Percentiles rank a stretch among this genome's conserved stretches.
Conservation (phyloP, 2,797 vertebrate genomes). For the Sebastes goodei region DNA sequence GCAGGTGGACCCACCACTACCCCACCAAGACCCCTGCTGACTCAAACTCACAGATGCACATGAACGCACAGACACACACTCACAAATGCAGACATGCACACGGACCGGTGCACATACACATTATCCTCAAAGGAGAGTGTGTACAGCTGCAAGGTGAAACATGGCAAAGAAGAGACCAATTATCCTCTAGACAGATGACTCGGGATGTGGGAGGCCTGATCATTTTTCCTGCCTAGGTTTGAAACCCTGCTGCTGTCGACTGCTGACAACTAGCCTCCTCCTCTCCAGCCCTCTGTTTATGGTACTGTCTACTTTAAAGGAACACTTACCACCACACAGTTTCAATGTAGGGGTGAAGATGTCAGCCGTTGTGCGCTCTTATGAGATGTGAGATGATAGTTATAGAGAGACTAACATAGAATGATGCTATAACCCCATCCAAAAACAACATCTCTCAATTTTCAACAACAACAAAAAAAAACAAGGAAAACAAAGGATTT, state of each 20-base stretch:
- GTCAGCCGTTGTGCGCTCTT: neutral
- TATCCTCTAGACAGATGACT: slow-evolving; percentile 79
- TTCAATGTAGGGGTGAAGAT: neutral
- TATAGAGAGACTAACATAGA: neutral
- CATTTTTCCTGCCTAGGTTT: slow-evolving; percentile 73
- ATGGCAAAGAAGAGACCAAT: slow-evolving; percentile 78
- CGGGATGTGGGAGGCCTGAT: slow-evolving; percentile 63
- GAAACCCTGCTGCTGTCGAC: slow-evolving; percentile 56
- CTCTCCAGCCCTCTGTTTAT: slow-evolving; percentile 41
- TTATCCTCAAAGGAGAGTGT: slow-evolving; percentile 64
- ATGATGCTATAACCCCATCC: neutral
- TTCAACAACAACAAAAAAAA: neutral
- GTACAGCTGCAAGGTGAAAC: slow-evolving; percentile 82
- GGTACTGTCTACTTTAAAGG: slow-evolving; percentile 28
- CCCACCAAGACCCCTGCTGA: slow-evolving; percentile 36
- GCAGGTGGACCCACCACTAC: slow-evolving; percentile 69
- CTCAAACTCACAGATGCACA: slow-evolving; percentile 19
- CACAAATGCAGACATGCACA: slow-evolving; percentile 28
- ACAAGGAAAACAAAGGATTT: neutral
- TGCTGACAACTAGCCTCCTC: slow-evolving; percentile 47
- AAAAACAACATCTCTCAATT: neutral
- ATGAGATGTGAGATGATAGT: neutral
- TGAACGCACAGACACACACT: neutral
- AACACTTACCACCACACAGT: slow-evolving; percentile 5
- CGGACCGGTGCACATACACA: slow-evolving; percentile 31